These are phyloP conservation scores for Noctilio leporinus DNA, from an alignment of 2,113 vertebrate species.

Conservation along the genomic window DNA sequence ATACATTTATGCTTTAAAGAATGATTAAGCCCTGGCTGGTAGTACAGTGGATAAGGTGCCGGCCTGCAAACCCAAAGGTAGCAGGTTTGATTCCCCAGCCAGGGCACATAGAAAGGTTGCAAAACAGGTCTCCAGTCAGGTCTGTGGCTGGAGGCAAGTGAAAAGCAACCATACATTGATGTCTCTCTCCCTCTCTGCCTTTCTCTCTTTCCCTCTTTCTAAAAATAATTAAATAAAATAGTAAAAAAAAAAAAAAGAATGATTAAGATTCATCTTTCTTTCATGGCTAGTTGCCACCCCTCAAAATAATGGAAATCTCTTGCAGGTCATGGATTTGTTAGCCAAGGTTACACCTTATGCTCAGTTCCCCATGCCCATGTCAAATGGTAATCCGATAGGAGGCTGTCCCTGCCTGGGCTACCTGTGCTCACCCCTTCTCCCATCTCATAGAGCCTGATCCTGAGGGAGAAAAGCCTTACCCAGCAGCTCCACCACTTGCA, in stretches of 20 bases:
- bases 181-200: no score
- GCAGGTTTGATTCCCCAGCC: no score
- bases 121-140: no score
- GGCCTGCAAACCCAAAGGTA: no score
- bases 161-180: no score
- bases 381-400: neutral
- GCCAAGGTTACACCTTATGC: neutral
- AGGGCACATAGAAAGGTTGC: no score
- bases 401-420: neutral
- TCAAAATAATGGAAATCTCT: neutral
- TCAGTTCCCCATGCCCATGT: neutral
- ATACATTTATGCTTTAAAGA: neutral
- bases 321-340: neutral
- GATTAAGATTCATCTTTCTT: neutral
- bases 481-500: constrained; percentile 94
- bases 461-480: constrained; percentile 78
- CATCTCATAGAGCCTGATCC: fast-evolving
- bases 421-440: neutral
- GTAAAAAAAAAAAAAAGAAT: no score
- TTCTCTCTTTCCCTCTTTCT: no score
- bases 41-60: no score
- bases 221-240: no score
- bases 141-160: no score
- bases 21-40: no score
- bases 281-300: neutral